A percentile compares a stretch with the other conserved stretches of the same genome.
phyloP scores from a whole-genome alignment of 2,888 invertebrate genomes.

The Sceliomorpha sp. region DNA sequence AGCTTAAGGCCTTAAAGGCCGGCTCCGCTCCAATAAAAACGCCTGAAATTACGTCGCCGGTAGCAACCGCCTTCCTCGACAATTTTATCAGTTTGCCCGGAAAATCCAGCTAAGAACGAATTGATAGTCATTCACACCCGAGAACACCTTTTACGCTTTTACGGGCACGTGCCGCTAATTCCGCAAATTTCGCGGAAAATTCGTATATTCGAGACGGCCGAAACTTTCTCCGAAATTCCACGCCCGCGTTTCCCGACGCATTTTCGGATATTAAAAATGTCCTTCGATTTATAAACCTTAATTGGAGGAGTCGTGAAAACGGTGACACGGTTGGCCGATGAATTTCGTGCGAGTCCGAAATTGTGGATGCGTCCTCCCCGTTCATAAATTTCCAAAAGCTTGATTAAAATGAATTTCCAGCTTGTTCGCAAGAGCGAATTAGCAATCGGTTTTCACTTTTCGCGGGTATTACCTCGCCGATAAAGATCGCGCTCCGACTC shows the following conservation, averaged over 20 bases:
- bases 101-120: constrained; percentile 40
- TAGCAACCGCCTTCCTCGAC: constrained; percentile 53
- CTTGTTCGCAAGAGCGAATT: constrained; percentile 15
- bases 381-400: too few species aligned
- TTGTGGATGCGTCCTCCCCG: too few species aligned
- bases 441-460: constrained; percentile 56
- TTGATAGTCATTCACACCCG: constrained; percentile 40
- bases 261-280: too few species aligned
- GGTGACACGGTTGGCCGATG: too few species aligned
- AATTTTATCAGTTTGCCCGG: constrained; percentile 54
- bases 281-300: too few species aligned
- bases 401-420: too few species aligned
- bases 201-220: too few species aligned
- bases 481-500: constrained; percentile 40
- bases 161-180: constrained; percentile 16
- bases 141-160: constrained; percentile 35
- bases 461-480: constrained; percentile 46
- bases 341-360: too few species aligned
- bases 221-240: too few species aligned
- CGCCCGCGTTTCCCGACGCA: too few species aligned
- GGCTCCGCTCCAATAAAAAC: constrained; percentile 73
- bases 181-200: too few species aligned
- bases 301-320: too few species aligned
- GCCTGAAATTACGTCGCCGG: constrained; percentile 71
- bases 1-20: constrained; percentile 75